phyloP scores from a whole-genome alignment of 2,113 vertebrate genomes.

The Vanacampus margaritifer region DNA sequence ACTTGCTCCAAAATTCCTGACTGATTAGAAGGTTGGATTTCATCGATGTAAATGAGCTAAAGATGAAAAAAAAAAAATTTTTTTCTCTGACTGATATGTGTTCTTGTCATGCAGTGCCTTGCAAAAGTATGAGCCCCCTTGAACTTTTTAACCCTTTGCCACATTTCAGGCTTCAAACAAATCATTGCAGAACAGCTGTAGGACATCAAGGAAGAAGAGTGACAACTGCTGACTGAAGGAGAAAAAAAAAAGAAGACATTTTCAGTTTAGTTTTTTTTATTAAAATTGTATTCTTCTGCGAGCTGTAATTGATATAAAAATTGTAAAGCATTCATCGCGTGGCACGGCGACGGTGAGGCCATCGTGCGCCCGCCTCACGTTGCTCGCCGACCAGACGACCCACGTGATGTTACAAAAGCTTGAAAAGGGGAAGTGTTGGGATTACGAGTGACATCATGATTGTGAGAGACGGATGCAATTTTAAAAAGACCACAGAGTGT shows the following conservation, averaged over 20 bases:
- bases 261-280: slow-evolving; percentile 41
- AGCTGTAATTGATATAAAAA: slow-evolving; percentile 74
- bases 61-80: no score
- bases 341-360: slow-evolving; percentile 62
- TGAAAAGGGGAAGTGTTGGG: slow-evolving; percentile 50
- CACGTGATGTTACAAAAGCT: slow-evolving; percentile 44
- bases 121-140: no score
- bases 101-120: no score
- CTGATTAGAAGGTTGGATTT: no score
- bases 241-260: slow-evolving; percentile 8
- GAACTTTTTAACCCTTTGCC: no score
- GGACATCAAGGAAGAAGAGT: no score
- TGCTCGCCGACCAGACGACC: slow-evolving; percentile 40
- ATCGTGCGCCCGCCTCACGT: slow-evolving; percentile 36
- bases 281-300: slow-evolving; percentile 75
- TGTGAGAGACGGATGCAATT: slow-evolving; percentile 19
- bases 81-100: no score
- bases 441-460: slow-evolving; percentile 15
- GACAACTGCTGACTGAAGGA: no score
- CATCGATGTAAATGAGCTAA: no score
- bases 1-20: no score
- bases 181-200: no score
- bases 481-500: slow-evolving; percentile 19
- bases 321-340: slow-evolving; percentile 72
- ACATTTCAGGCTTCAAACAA: no score